Evolutionary conservation across 2,113 vertebrate species (phyloP).

Genomic region (Paracanthobrama guichenoti): DNA sequence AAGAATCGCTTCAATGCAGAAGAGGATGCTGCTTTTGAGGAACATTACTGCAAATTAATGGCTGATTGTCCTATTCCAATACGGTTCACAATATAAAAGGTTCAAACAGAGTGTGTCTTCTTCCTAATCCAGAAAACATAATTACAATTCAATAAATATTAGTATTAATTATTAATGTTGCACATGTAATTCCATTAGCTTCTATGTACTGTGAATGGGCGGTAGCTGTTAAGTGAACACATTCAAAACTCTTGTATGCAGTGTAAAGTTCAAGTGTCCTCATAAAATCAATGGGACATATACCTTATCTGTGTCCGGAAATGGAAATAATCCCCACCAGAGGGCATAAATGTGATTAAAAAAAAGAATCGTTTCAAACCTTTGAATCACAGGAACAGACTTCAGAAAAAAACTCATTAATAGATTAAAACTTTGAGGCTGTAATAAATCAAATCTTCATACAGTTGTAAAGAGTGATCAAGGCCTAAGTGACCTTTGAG

Average conservation of each 20-base stretch:
- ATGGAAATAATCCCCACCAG: background rate
- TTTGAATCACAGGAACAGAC: background rate
- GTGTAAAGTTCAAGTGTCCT: constrained; percentile 6
- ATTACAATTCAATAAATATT: background rate
- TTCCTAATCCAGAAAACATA: background rate
- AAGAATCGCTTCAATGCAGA: constrained; percentile 77
- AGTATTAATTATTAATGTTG: background rate
- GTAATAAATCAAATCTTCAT: background rate
- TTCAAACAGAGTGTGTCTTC: background rate
- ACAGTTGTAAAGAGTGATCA: constrained; percentile 1
- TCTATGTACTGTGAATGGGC: background rate
- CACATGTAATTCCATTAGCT: background rate
- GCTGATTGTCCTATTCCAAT: constrained; percentile 65
- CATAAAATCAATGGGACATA: background rate
- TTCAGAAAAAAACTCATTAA: background rate
- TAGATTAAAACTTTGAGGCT: background rate
- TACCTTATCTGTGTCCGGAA: background rate
- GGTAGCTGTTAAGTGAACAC: background rate
- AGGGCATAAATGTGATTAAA: background rate
- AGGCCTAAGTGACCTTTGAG: constrained; percentile 54
- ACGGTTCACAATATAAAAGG: constrained; percentile 60
- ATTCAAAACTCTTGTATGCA: constrained; percentile 13
- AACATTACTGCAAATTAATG: constrained; percentile 70
- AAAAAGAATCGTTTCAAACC: too few relatives aligned
- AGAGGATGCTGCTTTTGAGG: constrained; percentile 73